Evolutionary conservation across 1,140 invertebrate genomes (phyloP).

Genomic region (Zophobas morio): DNA sequence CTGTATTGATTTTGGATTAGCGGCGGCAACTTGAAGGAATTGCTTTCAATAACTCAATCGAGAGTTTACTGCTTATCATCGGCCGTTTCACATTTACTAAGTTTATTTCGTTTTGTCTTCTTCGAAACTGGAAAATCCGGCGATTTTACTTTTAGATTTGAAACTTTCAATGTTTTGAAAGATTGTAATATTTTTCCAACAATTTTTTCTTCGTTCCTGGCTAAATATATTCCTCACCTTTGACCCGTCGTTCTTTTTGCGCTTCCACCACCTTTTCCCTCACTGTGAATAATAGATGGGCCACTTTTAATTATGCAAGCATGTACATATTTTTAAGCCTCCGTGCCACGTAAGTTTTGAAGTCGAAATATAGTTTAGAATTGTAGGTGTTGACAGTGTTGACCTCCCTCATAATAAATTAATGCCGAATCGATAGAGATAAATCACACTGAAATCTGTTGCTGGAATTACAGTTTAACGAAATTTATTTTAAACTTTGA

Average conservation of each 20-base stretch:
- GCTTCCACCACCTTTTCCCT: not conserved
- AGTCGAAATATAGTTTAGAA: constrained; percentile 2
- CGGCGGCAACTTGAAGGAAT: not conserved
- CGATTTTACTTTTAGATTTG: too few relatives aligned
- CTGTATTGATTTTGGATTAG: constrained; percentile 28
- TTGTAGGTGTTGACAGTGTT: constrained; percentile 20
- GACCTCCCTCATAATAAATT: constrained; percentile 27
- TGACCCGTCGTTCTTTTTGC: not conserved
- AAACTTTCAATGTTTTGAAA: too few relatives aligned
- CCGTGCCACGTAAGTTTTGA: constrained; percentile 16
- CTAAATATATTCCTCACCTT: too few relatives aligned
- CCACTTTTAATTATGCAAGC: constrained; percentile 28
- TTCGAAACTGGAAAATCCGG: too few relatives aligned
- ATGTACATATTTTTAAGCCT: constrained; percentile 24
- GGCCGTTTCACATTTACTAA: not conserved
- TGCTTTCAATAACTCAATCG: constrained; percentile 33
- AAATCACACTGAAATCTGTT: constrained; percentile 35
- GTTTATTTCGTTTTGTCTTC: too few relatives aligned
- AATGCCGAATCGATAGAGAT: constrained; percentile 21
- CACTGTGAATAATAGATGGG: constrained; percentile 16
- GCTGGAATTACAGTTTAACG: not conserved
- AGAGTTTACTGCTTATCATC: not conserved
- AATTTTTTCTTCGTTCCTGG: too few relatives aligned
- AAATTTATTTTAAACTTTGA: constrained; percentile 6
- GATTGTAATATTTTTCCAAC: too few relatives aligned